These are phyloP conservation scores for Solea solea DNA, from an alignment of 2,113 vertebrate species.

Conservation along the genomic window DNA sequence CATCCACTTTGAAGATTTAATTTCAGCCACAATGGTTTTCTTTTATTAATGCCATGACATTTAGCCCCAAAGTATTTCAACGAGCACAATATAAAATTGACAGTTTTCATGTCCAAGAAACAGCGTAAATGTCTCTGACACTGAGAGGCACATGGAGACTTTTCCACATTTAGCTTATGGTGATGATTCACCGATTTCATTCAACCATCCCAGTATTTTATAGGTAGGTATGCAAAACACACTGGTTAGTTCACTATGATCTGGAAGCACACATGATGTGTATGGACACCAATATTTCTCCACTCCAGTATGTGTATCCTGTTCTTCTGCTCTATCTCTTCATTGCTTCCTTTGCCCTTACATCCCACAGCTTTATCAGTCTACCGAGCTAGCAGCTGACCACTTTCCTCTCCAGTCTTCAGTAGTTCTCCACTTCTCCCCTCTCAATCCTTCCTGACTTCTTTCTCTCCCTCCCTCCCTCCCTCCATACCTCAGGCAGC, in stretches of 20 bases:
- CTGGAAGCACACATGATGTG: too few species aligned
- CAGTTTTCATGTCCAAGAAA: not conserved
- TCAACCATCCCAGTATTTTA: too few species aligned
- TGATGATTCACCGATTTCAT: too few species aligned
- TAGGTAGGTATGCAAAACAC: too few species aligned
- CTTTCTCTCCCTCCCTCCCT: not conserved
- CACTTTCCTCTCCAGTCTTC: not conserved
- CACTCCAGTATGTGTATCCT: not conserved
- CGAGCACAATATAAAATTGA: not conserved
- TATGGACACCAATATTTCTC: not conserved
- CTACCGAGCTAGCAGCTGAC: constrained; percentile 30
- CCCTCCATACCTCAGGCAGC: constrained; percentile 89
- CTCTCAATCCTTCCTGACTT: not conserved
- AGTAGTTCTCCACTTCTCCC: not conserved
- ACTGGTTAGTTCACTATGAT: too few species aligned
- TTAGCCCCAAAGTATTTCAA: not conserved
- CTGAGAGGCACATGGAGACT: not conserved
- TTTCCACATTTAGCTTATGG: too few species aligned
- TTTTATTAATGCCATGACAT: constrained; percentile 3
- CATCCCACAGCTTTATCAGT: constrained; percentile 20
- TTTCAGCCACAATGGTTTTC: not conserved
- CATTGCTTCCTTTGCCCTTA: constrained; percentile 10
- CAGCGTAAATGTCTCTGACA: not conserved
- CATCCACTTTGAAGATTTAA: not conserved
- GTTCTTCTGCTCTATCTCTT: constrained; percentile 14